Conservation (phyloP, 2,113 vertebrate species). For the Eupsittula cactorum region DNA sequence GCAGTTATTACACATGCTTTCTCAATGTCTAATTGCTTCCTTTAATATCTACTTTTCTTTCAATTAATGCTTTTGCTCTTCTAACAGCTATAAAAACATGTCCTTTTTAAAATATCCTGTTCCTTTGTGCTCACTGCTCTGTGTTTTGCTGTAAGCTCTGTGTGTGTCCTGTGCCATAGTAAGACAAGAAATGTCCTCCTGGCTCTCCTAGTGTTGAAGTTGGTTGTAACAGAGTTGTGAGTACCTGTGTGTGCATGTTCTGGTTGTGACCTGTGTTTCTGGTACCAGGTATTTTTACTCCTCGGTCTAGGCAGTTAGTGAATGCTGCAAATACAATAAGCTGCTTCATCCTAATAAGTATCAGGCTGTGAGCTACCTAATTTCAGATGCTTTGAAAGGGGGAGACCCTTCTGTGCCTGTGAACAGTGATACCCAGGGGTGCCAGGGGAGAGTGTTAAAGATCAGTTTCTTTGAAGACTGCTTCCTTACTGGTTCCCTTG, state of each 20-base stretch:
- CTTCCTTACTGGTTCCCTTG: background rate
- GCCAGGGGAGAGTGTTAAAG: background rate
- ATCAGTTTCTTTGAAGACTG: background rate
- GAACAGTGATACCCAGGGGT: background rate
- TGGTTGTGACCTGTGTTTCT: background rate
- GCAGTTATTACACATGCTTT: background rate
- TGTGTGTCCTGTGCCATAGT: background rate
- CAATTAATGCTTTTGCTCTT: background rate
- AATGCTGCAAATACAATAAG: conserved; percentile 30
- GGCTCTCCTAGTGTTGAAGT: background rate
- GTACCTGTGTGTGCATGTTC: background rate
- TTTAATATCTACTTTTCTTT: background rate
- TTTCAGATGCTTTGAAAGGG: background rate
- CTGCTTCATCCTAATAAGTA: conserved; percentile 16
- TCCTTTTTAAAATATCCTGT: background rate
- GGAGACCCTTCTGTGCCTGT: background rate
- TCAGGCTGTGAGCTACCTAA: conserved; percentile 29
- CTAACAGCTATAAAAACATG: background rate
- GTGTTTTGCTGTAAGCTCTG: background rate
- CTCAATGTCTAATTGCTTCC: background rate
- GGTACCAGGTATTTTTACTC: background rate
- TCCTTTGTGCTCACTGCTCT: background rate
- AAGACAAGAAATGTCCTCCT: background rate
- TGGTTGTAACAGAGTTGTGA: background rate
- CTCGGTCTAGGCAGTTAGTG: background rate